Evolutionary conservation across 2,113 vertebrate species (phyloP).

Genomic region (Syngnathus scovelli): DNA sequence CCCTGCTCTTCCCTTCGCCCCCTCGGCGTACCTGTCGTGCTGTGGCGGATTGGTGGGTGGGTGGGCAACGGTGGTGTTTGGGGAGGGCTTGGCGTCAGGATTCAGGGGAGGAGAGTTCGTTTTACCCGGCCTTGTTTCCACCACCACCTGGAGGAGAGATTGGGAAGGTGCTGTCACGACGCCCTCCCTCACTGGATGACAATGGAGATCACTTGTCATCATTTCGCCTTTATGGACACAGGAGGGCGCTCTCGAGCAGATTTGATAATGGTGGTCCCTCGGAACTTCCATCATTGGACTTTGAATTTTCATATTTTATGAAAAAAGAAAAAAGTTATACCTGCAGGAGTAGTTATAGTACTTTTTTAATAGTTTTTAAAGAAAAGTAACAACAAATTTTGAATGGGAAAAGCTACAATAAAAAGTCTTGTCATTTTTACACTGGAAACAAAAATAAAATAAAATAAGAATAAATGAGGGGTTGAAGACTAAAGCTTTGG

Average conservation of each 20-base stretch:
- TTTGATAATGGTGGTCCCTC: background rate
- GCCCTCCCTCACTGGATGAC: background rate
- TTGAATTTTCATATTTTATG: background rate
- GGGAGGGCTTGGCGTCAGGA: background rate
- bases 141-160: background rate
- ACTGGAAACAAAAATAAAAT: too few relatives aligned
- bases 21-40: slow-evolving; percentile 6
- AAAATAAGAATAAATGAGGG: too few relatives aligned
- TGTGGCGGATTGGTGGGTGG: background rate
- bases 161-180: background rate
- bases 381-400: too few relatives aligned
- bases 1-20: background rate
- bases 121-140: background rate
- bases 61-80: background rate
- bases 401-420: too few relatives aligned
- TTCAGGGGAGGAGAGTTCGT: background rate
- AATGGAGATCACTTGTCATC: slow-evolving; percentile 20
- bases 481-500: too few relatives aligned
- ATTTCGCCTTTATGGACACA: background rate
- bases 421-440: too few relatives aligned
- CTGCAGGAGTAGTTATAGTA: too few relatives aligned
- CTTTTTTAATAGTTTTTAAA: too few relatives aligned
- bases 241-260: background rate
- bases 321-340: background rate
- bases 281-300: background rate